These are phyloP conservation scores for Mastacembelus armatus DNA, from an alignment of 2,797 vertebrate genomes.

Conservation along the genomic window DNA sequence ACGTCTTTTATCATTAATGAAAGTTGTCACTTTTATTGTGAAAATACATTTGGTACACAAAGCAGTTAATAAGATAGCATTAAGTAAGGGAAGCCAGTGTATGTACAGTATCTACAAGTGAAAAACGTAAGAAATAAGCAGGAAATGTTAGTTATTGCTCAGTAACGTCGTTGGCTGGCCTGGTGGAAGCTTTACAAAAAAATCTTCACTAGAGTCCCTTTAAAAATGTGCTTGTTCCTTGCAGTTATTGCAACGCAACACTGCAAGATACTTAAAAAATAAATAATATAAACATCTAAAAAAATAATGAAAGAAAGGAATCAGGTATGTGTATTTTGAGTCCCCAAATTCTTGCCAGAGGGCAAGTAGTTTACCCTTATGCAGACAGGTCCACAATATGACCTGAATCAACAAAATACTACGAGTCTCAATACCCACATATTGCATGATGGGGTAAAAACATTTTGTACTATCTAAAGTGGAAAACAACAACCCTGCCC, in stretches of 20 bases:
- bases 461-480: conserved; percentile 1
- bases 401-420: conserved; percentile 49
- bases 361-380: conserved; percentile 33
- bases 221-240: conserved; percentile 65
- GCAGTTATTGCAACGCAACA: conserved; percentile 51
- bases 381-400: conserved; percentile 49
- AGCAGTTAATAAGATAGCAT: conserved; percentile 68
- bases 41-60: conserved; percentile 83
- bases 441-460: conserved; percentile 12
- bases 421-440: conserved; percentile 16
- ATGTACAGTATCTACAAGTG: conserved; percentile 75
- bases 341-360: conserved; percentile 36
- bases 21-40: conserved; percentile 80
- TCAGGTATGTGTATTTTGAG: conserved; percentile 43
- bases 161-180: conserved; percentile 66
- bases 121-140: conserved; percentile 43
- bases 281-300: conserved; percentile 75
- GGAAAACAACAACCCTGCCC: conserved; percentile 30
- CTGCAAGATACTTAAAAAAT: conserved; percentile 66
- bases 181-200: conserved; percentile 60
- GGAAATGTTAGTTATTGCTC: conserved; percentile 74
- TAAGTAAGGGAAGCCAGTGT: conserved; percentile 76
- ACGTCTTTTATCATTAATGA: conserved; percentile 3
- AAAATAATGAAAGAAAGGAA: conserved; percentile 28
- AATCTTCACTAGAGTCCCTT: conserved; percentile 77